Percentiles rank a stretch among this genome's conserved stretches.
Evolutionary conservation across 2,888 invertebrate genomes (phyloP).

Genomic region (Criorhina ranunculi): DNA sequence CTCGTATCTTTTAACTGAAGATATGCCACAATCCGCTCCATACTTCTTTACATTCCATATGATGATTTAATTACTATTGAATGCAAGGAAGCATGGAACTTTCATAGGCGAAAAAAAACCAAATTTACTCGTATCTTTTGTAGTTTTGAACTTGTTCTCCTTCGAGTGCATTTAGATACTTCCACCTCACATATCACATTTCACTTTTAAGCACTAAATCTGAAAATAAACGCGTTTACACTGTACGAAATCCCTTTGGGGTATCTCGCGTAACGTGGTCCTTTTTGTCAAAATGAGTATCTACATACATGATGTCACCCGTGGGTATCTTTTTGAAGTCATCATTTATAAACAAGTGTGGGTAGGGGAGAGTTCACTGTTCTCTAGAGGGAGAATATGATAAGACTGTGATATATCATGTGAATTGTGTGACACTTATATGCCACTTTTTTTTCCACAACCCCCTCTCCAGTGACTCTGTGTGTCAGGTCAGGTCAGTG

Average conservation of each 20-base stretch:
- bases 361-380: slow-evolving; percentile 64
- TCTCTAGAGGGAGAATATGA: slow-evolving; percentile 69
- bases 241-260: slow-evolving; percentile 24
- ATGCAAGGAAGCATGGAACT: slow-evolving; percentile 86
- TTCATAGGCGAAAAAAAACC: slow-evolving; percentile 79
- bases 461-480: slow-evolving; percentile 25
- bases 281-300: slow-evolving; percentile 25
- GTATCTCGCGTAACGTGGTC: slow-evolving; percentile 23
- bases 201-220: slow-evolving; percentile 51
- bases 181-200: slow-evolving; percentile 50
- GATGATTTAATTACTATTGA: slow-evolving; percentile 84
- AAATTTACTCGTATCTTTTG: background rate
- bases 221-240: slow-evolving; percentile 19
- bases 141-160: background rate
- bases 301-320: slow-evolving; percentile 65
- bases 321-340: slow-evolving; percentile 37
- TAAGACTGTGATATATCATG: slow-evolving; percentile 75
- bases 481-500: slow-evolving; percentile 70
- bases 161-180: slow-evolving; percentile 49
- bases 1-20: slow-evolving; percentile 28
- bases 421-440: slow-evolving; percentile 75
- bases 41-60: slow-evolving; percentile 86
- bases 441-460: slow-evolving; percentile 50
- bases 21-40: slow-evolving; percentile 84
- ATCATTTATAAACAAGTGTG: slow-evolving; percentile 45